Percentiles rank a stretch among this genome's conserved stretches.
These are phyloP conservation scores for Ramphastos sulfuratus DNA, from an alignment of 2,113 vertebrate species.

Conservation along the genomic window DNA sequence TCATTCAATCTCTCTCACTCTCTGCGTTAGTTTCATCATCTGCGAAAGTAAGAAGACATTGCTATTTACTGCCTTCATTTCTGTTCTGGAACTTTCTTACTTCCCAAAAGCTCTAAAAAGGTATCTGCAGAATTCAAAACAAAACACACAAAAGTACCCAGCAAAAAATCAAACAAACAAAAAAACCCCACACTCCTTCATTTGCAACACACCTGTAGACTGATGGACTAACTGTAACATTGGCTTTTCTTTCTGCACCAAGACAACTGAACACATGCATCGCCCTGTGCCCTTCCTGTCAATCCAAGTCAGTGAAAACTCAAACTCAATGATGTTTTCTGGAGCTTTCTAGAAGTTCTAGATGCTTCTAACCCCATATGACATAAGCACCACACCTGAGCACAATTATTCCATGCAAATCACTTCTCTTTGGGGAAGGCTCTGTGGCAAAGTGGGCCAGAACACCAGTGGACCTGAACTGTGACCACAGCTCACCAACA, in stretches of 20 bases:
- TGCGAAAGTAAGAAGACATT: background rate
- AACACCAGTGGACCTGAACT: background rate
- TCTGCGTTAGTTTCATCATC: slow-evolving; percentile 16
- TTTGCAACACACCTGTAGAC: background rate
- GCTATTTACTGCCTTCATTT: background rate
- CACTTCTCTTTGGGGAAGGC: background rate
- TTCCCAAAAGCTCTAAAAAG: background rate
- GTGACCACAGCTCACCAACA: background rate
- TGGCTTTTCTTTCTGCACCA: background rate
- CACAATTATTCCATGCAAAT: background rate
- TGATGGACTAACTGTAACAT: background rate
- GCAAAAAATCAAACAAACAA: background rate
- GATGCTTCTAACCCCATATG: background rate
- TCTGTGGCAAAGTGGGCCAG: background rate
- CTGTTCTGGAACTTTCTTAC: slow-evolving; percentile 4
- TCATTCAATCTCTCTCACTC: slow-evolving; percentile 28
- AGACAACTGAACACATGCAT: background rate
- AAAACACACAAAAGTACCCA: background rate
- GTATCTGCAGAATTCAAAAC: background rate
- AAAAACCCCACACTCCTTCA: background rate
- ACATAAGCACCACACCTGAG: background rate
- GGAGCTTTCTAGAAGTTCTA: background rate
- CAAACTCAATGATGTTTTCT: background rate
- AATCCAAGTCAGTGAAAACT: background rate
- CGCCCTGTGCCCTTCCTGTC: background rate